phyloP scores from a whole-genome alignment of 2,113 vertebrate species.

The Anser cygnoides region DNA sequence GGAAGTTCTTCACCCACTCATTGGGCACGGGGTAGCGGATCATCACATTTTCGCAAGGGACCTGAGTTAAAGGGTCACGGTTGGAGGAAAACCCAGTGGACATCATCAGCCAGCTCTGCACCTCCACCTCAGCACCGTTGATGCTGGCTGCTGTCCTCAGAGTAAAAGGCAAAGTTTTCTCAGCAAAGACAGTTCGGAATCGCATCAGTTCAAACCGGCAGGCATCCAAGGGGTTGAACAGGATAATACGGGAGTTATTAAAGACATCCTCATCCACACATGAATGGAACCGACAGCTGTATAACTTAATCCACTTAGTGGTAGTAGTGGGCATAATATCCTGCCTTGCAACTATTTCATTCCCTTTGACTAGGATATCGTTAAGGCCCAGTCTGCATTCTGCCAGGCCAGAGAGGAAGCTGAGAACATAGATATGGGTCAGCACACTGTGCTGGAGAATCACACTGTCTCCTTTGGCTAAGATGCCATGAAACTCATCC shows the following conservation, averaged over 20 bases:
- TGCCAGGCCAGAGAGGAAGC: constrained; percentile 85
- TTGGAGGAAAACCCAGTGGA: constrained; percentile 86
- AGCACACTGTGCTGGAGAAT: constrained; percentile 83
- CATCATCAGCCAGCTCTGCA: constrained; percentile 93
- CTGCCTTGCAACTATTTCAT: constrained; percentile 87
- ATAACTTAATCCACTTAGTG: constrained; percentile 87
- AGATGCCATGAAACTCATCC: constrained; percentile 84
- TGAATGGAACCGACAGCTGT: constrained; percentile 81
- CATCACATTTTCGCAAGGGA: constrained; percentile 90
- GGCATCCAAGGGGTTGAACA: constrained; percentile 84
- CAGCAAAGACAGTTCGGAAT: constrained; percentile 84
- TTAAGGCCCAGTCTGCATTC: constrained; percentile 87
- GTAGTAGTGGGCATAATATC: constrained; percentile 91
- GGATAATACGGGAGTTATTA: constrained; percentile 72
- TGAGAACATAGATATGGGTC: constrained; percentile 83
- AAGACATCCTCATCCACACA: constrained; percentile 84
- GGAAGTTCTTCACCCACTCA: constrained; percentile 91
- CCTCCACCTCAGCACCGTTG: constrained; percentile 85
- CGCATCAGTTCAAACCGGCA: constrained; percentile 87
- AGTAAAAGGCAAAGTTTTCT: constrained; percentile 87
- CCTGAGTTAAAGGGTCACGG: constrained; percentile 82
- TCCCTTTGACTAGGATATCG: constrained; percentile 87
- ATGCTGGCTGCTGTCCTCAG: constrained; percentile 84
- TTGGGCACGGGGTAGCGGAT: constrained; percentile 86
- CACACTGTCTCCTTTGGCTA: constrained; percentile 79